Conservation (phyloP, 1,140 invertebrate genomes). For the Odontomachus brunneus region DNA sequence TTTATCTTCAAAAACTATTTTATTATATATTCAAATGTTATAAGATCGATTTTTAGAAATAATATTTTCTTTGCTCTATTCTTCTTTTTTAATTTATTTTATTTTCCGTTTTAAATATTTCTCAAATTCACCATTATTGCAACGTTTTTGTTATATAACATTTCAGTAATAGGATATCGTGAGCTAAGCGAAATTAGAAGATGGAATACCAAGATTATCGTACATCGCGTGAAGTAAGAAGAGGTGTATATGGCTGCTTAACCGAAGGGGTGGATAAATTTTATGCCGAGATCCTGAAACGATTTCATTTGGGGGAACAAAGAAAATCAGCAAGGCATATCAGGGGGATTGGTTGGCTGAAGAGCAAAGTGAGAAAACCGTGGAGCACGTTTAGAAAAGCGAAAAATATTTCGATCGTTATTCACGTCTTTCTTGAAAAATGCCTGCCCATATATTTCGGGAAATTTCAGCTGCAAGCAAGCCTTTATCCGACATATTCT, state of each 20-base stretch:
- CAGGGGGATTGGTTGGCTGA: constrained; percentile 62
- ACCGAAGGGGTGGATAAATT: constrained; percentile 82
- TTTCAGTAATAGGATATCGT: constrained; percentile 66
- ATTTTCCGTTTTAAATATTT: neutral
- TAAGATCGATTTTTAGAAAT: neutral
- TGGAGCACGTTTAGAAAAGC: constrained; percentile 73
- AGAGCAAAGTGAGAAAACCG: constrained; percentile 67
- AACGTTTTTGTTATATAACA: neutral
- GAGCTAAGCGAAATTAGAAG: constrained; percentile 68
- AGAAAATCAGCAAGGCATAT: constrained; percentile 62
- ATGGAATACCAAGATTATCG: constrained; percentile 45
- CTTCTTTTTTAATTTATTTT: neutral
- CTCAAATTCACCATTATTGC: neutral
- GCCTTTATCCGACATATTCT: constrained; percentile 74
- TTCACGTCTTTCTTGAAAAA: constrained; percentile 79
- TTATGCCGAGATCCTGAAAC: constrained; percentile 82
- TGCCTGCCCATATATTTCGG: constrained; percentile 75
- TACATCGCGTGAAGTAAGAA: constrained; percentile 72
- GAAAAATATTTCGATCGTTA: constrained; percentile 80
- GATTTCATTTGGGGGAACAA: constrained; percentile 78
- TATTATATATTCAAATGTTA: neutral
- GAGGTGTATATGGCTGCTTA: constrained; percentile 81
- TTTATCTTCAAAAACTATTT: no score
- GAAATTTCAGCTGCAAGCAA: constrained; percentile 71
- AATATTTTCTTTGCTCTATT: neutral